A percentile compares a stretch with the other conserved stretches of the same genome.
Evolutionary conservation across 2,797 vertebrate species (phyloP).

Genomic region (Acridotheres tristis): DNA sequence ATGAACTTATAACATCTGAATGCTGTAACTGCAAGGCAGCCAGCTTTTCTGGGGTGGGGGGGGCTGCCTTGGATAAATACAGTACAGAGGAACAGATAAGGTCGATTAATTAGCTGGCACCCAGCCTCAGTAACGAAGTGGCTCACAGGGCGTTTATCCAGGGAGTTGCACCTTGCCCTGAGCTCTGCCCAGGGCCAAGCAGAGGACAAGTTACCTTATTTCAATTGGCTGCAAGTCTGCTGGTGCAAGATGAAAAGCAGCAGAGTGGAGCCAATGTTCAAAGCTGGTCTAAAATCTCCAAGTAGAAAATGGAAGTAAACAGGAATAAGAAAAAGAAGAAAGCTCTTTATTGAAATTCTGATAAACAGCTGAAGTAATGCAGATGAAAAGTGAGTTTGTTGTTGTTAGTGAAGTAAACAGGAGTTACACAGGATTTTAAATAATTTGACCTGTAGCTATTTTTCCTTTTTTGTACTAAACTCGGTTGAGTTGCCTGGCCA

Average conservation of each 20-base stretch:
- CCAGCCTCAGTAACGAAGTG: neutral
- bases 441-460: neutral
- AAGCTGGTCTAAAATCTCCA: neutral
- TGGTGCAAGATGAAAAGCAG: neutral
- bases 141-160: neutral
- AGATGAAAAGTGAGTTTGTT: neutral
- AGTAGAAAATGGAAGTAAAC: neutral
- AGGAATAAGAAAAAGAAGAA: neutral
- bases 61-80: neutral
- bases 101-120: neutral
- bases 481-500: neutral
- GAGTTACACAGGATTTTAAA: neutral
- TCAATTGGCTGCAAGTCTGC: neutral
- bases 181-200: neutral
- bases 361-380: neutral
- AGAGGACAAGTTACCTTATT: neutral
- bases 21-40: neutral
- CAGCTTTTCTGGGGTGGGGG: neutral
- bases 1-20: slow-evolving; percentile 31
- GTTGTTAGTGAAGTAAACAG: neutral
- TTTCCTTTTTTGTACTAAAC: neutral
- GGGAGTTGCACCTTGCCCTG: neutral
- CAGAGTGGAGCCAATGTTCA: neutral
- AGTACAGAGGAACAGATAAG: neutral
- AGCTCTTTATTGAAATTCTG: neutral